Conservation (phyloP, 2,113 vertebrate genomes). For the Nymphicus hollandicus region DNA sequence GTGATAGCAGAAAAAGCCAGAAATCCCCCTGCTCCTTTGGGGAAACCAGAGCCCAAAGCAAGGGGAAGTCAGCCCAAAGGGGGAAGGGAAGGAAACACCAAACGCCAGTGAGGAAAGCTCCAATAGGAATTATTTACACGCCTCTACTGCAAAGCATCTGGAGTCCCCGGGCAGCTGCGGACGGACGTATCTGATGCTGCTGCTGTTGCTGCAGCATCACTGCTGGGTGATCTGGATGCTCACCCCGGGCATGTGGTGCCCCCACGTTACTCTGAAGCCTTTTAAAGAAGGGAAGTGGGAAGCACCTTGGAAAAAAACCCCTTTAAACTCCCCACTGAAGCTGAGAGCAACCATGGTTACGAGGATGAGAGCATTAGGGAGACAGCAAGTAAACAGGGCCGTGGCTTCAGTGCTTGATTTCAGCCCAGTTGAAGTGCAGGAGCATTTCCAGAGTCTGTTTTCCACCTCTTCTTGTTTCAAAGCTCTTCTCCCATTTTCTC, state of each 20-base stretch:
- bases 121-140: background rate
- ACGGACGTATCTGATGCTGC: background rate
- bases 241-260: fast-evolving
- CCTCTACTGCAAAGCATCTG: background rate
- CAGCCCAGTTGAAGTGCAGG: background rate
- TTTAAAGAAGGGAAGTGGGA: background rate
- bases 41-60: background rate
- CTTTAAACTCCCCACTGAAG: fast-evolving
- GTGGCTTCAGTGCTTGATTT: background rate
- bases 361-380: background rate
- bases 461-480: background rate
- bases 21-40: background rate
- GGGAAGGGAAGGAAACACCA: fast-evolving
- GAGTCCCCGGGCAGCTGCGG: fast-evolving
- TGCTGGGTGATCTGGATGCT: background rate
- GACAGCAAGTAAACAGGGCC: background rate
- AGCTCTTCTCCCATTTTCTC: background rate
- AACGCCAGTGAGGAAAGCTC: background rate
- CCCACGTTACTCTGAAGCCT: background rate
- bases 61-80: background rate
- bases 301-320: background rate
- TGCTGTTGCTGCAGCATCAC: background rate
- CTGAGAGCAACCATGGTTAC: constrained; percentile 9
- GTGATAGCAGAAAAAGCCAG: background rate
- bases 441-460: background rate